Evolutionary conservation across 1,140 invertebrate species (phyloP).

Genomic region (Neodiprion fabricii): DNA sequence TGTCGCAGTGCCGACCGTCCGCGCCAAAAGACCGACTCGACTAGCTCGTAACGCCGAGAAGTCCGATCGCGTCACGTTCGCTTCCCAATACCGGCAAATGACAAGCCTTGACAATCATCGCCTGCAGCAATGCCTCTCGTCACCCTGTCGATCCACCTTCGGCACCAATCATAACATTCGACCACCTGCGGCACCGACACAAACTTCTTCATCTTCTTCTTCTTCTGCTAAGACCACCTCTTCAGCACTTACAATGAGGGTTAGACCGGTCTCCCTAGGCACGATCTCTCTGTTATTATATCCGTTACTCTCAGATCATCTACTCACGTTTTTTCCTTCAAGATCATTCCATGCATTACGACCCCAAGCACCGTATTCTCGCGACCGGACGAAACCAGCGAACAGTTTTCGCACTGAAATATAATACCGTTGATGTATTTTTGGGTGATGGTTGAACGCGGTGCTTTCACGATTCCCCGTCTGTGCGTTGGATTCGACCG

Average conservation of each 20-base stretch:
- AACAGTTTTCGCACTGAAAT: neutral
- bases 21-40: slow-evolving; percentile 29
- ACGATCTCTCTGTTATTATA: neutral
- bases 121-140: neutral
- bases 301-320: neutral
- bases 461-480: neutral
- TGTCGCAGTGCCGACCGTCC: slow-evolving; percentile 34
- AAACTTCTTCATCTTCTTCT: too few relatives aligned
- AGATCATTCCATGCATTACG: neutral
- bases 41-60: slow-evolving; percentile 20
- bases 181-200: neutral
- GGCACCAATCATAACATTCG: neutral
- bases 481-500: neutral
- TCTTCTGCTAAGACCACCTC: neutral
- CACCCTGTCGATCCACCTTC: neutral
- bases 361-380: neutral
- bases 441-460: neutral
- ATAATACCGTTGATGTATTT: too few relatives aligned
- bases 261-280: neutral
- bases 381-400: neutral
- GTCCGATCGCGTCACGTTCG: neutral
- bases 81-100: neutral
- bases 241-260: neutral
- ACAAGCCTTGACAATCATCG: slow-evolving; percentile 2
- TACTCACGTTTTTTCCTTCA: neutral